Evolutionary conservation across 2,113 vertebrate genomes (phyloP), one percentile per base, ranked within the genome.

Genomic region (Cyprinodon tularosa): DNA sequence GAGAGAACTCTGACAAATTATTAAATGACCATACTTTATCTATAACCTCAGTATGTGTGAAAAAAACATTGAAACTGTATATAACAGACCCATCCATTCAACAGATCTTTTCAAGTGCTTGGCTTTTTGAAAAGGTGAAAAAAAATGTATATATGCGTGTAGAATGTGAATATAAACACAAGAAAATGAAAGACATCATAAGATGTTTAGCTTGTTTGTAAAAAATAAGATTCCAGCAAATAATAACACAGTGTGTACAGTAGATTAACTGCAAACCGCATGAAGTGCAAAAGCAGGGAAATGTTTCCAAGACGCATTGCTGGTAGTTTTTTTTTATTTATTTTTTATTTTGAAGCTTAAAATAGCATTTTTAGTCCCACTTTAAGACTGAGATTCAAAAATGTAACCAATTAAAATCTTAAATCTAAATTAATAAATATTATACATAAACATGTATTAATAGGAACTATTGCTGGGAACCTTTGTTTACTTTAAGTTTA

Each of bases 1-100:
- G 44, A 59, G 3, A 0, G 57, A 68, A 76, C 70, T 70, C 68
- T 60, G 44, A 36, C 47, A 65, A 75, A 75, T 83, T 80, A 88
- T 44, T 65, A 74, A 77, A 37, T 76, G 40, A 71, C 20, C 61
- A 14, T 0, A 0, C 15, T 67, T 71, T 70, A 48, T 81, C 59
- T 62, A 44, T 37, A 80, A 68, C 57, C 66, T 78, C 36, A 60
- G 71, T 63, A 57, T 75, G 71, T 63, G 37, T n/a, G 20, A 5
- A 39, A 63, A 76, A 69, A 50, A 74, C 38, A 63, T 71, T 48
- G 60, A 42, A 57, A 44, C n/a, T 66, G 59, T 38, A 66, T 53
- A 65, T 22, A 12, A 40, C 15, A 48, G 53, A 65, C 36, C 60
- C 12, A 3, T 74, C 17, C 37, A n/a, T 38, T 38, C 7, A 64